Base-by-base conservation (phyloP, 2,113 vertebrate genomes). In the Channa maculata region DNA sequence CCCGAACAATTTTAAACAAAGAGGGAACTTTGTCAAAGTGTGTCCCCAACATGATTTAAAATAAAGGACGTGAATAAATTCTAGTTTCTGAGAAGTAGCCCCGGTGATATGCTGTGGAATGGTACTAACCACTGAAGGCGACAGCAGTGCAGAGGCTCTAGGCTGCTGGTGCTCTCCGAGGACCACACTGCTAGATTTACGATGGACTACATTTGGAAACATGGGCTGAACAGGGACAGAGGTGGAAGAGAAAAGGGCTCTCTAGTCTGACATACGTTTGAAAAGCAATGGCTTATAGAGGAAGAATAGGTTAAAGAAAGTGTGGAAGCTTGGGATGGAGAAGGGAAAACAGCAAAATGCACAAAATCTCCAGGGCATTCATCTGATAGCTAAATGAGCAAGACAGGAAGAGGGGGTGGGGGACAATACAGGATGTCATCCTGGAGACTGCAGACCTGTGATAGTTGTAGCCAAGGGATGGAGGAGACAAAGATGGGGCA, bases 191-290 rank as follows among this genome's bases (percentile, higher is more conserved):
- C 38, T 66, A 46, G 49, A 66, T 55, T 78, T 66, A 59, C 6
- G 48, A 13, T 5, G 79, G 82, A 65, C 24, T 76, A 62, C 71
- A 41, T 54, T 74, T 65, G 76, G 64, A 62, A 81, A 81, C 89
- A 88, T 82, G 84, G 24, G 87, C 50, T 10, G 48, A 24, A 33
- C 39, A 9, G 62, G 55, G 54, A 64, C 34, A 45, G 15, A 15
- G 81, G 46, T 62, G 71, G 58, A 50, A 37, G 74, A 69, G 57
- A 61, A 2, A 24, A 12, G 38, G 12, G 14, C 9, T 33, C 54
- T 63, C 4, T 2, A 46, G 77, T 51, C 65, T 48, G 75, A 79
- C 54, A 45, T 55, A 57, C 46, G 13, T 75, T 58, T 68, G 44
- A 66, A 79, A 68, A 63, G 63, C n/a, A 4, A 68, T 57, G 43